A percentile compares a stretch with the other conserved stretches of the same genome.
phyloP scores from a whole-genome alignment of 2,113 vertebrate genomes.

The Eclectus roratus region DNA sequence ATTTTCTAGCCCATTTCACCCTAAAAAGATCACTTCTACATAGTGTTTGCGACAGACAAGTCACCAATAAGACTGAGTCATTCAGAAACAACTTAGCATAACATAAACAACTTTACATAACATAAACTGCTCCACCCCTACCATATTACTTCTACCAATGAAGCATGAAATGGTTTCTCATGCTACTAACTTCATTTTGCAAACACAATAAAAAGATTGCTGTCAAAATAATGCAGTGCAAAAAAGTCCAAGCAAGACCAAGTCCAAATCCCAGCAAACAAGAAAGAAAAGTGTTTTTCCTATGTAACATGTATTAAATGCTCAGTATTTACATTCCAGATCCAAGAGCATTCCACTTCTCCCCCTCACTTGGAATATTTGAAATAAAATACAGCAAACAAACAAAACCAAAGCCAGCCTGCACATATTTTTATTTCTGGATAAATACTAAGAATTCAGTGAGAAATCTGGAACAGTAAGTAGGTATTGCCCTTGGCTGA shows the following conservation, averaged over 20 bases:
- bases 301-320: not conserved
- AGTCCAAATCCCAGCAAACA: not conserved
- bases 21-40: not conserved
- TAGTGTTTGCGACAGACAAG: not conserved
- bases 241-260: not conserved
- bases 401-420: slow-evolving; percentile 11
- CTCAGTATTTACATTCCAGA: not conserved
- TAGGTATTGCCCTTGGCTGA: slow-evolving; percentile 28
- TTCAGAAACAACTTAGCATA: not conserved
- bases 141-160: not conserved
- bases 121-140: not conserved
- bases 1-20: not conserved
- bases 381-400: slow-evolving; percentile 13
- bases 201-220: not conserved
- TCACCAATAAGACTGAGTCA: not conserved
- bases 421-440: not conserved
- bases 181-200: not conserved
- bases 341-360: not conserved
- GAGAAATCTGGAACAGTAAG: not conserved
- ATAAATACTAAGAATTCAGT: not conserved
- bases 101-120: not conserved
- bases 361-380: not conserved
- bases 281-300: not conserved
- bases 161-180: not conserved
- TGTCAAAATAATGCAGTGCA: not conserved